Evolutionary conservation across 2,888 invertebrate species (phyloP), one percentile per base, ranked within the genome.

Genomic region (Exocentrus adspersus): DNA sequence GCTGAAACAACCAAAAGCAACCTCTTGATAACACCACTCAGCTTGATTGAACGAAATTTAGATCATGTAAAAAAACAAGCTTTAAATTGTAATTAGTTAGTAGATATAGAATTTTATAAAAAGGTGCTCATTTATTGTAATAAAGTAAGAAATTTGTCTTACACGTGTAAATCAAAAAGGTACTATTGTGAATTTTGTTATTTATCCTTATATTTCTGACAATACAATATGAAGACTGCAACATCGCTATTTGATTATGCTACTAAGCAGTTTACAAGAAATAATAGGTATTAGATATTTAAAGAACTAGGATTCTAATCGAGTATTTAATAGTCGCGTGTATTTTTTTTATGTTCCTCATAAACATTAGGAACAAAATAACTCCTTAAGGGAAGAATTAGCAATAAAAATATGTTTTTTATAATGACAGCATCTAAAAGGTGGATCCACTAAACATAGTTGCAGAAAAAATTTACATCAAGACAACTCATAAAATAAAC

Each of bases 141-240:
- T 67, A 62, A 64, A 60, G 56, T 69, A 60, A 63, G 64, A 69
- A 70, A 70, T 67, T 65, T 67, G 68, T 61, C 51, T 68, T 66
- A 68, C 43, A 58, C 67, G 41, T 59, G 58, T 53, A 50, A 60
- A 56, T 69, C 58, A 58, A 61, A 66, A 65, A 16, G 28, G 28
- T n/a, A n/a, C n/a, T n/a, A 37, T 51, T 51, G 30, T 24, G 1
- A 6, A n/a, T 42, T 68, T 20, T 61, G 43, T 66, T 71, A 69
- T 68, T 67, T 48, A 48, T 48, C 48, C 58, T 63, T 67, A 62
- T 50, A 72, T 73, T 74, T 74, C 70, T 74, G 79, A 79, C 79
- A 79, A 79, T 79, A 79, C 76, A 74, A 73, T 57, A 68, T 66
- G 68, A 78, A 79, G 79, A 79, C 79, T 78, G 79, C 74, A 68